Base-by-base conservation (phyloP, 1,140 invertebrate genomes). In the Drosophila fuyamai region DNA sequence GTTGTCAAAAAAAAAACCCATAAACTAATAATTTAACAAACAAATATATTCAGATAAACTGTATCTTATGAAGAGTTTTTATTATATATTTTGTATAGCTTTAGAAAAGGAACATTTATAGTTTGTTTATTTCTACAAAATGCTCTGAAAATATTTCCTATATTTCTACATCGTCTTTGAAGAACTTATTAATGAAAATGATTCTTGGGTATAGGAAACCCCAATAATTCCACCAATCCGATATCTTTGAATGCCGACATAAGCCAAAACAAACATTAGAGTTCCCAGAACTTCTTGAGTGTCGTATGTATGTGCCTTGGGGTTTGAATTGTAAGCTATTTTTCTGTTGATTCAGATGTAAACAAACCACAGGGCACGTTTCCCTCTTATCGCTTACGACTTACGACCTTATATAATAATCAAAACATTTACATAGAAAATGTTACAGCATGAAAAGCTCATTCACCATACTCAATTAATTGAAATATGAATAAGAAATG, bases 401-500 rank as follows among this genome's bases (percentile, higher is more conserved):
- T 16, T 41, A 23, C 23, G 36, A 58, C 38, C 51, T 70, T 57
- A 67, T 27, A 18, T 68, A 48, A 57, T 40, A 58, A 27, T 71
- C 44, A 18, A 23, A 23, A 48, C 40, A 58, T 71, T 71, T 71
- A 44, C 68, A 58, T 58, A 71, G 41, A 13, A 36, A 68, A 70
- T 47, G 41, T 72, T 72, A 29, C 68, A 72, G 50, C 65, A 72
- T 14, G 38, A 16, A 50, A 58, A 54, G 18, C 53, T 27, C 36
- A 14, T 43, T 51, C 46, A 35, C 5, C 16, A 29, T 13, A 18
- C 16, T 23, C 18, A 72, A 54, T 76, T 77, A 70, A 77, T 68
- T 51, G 74, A 76, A 63, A 47, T 43, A 62, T 32, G 12, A 44
- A 53, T 76, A 63, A 43, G 59, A 76, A 55, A 80, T 62, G 29